Percentiles rank a stretch among this genome's conserved stretches.
phyloP scores from a whole-genome alignment of 2,113 vertebrate genomes.

The Microtus oregoni region DNA sequence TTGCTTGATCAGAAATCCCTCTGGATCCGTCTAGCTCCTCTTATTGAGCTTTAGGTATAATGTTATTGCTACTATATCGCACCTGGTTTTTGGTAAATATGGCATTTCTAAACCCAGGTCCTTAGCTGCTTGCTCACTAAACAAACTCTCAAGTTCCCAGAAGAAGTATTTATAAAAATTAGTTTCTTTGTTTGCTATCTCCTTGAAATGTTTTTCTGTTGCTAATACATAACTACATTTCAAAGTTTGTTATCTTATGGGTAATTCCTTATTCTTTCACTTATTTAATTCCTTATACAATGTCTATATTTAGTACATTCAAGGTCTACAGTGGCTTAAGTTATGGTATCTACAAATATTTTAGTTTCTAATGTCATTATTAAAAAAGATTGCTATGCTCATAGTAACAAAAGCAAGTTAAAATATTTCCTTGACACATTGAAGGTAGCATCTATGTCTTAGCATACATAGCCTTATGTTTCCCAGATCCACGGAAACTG shows the following conservation, averaged over 20 bases:
- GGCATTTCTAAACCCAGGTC: background rate
- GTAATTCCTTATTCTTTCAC: background rate
- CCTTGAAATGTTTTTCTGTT: background rate
- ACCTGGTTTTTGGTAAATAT: no score
- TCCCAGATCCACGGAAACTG: background rate
- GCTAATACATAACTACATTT: background rate
- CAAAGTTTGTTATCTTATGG: background rate
- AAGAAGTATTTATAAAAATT: background rate
- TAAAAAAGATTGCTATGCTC: background rate
- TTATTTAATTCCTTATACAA: background rate
- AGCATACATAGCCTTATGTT: background rate
- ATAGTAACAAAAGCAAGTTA: background rate
- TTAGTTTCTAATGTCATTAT: background rate
- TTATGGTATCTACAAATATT: background rate
- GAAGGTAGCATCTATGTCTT: background rate
- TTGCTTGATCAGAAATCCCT: background rate
- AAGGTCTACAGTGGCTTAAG: background rate
- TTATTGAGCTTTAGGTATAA: background rate
- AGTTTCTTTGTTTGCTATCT: background rate
- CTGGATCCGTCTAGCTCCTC: fast-evolving
- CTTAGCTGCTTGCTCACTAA: background rate
- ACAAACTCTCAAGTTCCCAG: background rate
- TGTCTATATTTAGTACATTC: no score
- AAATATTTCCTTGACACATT: background rate
- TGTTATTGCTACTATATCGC: background rate